Evolutionary conservation across 2,113 vertebrate genomes (phyloP), one percentile per base, ranked within the genome.

Genomic region (Hiodon tergisus): DNA sequence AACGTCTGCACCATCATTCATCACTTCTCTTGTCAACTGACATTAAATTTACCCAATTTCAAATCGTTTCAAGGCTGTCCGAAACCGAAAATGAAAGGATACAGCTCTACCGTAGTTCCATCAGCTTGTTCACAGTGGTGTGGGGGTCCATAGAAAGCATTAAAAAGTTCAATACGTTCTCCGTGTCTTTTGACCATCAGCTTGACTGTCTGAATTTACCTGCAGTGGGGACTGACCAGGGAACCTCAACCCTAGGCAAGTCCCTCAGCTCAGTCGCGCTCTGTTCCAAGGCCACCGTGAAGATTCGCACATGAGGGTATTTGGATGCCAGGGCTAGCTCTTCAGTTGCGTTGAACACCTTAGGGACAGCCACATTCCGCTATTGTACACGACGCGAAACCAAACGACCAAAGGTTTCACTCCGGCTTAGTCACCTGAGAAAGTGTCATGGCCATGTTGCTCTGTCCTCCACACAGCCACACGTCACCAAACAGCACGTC

Each of bases 381-480:
- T 31, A 31, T 31, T 31, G 31, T 31, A 31, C 31, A 31, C 31
- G 31, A 31, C 31, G 1, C 31, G 31, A 31, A 31, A 31, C 31
- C 31, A 31, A 31, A 31, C 31, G n/a, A n/a, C n/a, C n/a, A n/a
- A n/a, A n/a, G n/a, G 31, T 31, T 31, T 31, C 31, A 31, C 31
- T 31, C 31, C 31, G 31, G 31, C 0, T 17, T 3, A 14, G 11
- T 85, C 73, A 98, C 96, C 94, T 94, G 88, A 48, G 77, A 84
- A 2, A 90, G 87, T 0, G 88, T 86, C 86, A 98, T 95, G 8
- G 76, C 84, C 96, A 98, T 97, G 87, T 98, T 98, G 87, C 95
- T 98, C 76, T 98, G 96, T 0, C 96, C 97, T 1, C 94, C 91
- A 84, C 96, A 97, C 53, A 98, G 86, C 96, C 96, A 98, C 72